These are phyloP conservation scores for Vulpes lagopus DNA, from an alignment of 2,113 vertebrate genomes.

Conservation along the genomic window DNA sequence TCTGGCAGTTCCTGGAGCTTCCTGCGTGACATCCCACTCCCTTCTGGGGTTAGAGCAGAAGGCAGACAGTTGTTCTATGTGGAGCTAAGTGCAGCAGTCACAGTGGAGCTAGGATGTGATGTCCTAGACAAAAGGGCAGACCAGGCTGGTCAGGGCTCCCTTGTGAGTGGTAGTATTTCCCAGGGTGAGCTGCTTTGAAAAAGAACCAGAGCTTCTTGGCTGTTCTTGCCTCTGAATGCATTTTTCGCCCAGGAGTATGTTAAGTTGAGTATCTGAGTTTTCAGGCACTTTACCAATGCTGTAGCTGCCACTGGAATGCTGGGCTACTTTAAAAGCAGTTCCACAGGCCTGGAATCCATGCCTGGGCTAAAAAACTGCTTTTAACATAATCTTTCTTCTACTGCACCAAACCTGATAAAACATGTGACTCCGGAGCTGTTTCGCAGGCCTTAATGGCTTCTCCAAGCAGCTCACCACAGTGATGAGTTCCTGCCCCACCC, in stretches of 20 bases:
- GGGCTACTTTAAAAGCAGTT: background rate
- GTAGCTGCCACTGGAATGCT: background rate
- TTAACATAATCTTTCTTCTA: background rate
- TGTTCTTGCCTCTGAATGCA: background rate
- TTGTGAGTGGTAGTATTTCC: background rate
- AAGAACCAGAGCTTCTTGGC: background rate
- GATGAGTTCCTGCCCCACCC: background rate
- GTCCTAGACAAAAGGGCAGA: constrained; percentile 56
- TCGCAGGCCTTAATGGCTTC: background rate
- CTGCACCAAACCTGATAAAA: background rate
- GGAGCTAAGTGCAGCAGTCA: background rate
- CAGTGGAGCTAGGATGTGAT: constrained; percentile 61
- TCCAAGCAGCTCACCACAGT: background rate
- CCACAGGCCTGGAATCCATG: background rate
- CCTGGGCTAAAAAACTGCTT: background rate
- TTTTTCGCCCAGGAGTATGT: background rate
- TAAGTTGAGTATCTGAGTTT: background rate
- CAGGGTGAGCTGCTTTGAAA: background rate
- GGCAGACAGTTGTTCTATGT: background rate
- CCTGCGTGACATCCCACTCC: rapidly evolving
- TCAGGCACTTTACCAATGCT: background rate
- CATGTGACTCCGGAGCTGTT: background rate
- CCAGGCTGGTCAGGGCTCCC: background rate
- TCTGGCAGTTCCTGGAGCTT: background rate
- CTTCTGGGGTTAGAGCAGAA: background rate